Base-by-base conservation (phyloP, 2,113 vertebrate genomes). In the Aspidoscelis tigris region DNA sequence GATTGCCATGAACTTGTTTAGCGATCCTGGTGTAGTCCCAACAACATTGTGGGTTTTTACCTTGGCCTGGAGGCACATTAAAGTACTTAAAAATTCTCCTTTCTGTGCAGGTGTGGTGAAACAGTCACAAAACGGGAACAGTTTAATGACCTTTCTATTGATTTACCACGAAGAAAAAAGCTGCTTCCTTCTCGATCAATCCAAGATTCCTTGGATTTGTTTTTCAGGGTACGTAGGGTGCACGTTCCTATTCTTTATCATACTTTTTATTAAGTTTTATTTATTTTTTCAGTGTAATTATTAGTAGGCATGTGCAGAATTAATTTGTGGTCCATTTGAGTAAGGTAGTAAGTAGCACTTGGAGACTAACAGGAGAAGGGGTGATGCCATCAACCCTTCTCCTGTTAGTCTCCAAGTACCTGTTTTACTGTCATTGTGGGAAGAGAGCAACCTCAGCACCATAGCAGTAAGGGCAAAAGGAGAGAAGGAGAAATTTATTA, bases 141-240 rank as follows among this genome's bases (percentile, higher is more conserved):
- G 89, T 99, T 99, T 93, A 99, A 99, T 80, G 98, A 99, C 88
- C 96, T 99, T 65, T 99, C 99, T 69, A 99, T 99, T 55, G 98
- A 99, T 89, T 96, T 99, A 80, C 99, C 99, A 18, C 97, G 98
- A 78, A 96, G 98, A 80, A 99, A 97, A 95, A 99, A 99, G 66
- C 95, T 97, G 2, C 95, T 98, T 20, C 97, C 98, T 7, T 95
- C 98, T 55, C 96, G 98, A 50, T 99, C 98, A 0, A 98, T 99
- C 88, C 99, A 99, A 90, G 98, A 99, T 94, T 99, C 99, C 26
- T 95, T 99, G 82, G 98, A 99, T 90, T 98, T 99, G 89, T 99
- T 99, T 92, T 99, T 99, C 86, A 97, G 98, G 94, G 99, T 99
- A 88, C 44, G 76, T 92, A 74, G 72, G 86, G 84, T 33, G 33